These are phyloP conservation scores for Fukomys damarensis DNA, from an alignment of 2,113 vertebrate species.

Conservation along the genomic window DNA sequence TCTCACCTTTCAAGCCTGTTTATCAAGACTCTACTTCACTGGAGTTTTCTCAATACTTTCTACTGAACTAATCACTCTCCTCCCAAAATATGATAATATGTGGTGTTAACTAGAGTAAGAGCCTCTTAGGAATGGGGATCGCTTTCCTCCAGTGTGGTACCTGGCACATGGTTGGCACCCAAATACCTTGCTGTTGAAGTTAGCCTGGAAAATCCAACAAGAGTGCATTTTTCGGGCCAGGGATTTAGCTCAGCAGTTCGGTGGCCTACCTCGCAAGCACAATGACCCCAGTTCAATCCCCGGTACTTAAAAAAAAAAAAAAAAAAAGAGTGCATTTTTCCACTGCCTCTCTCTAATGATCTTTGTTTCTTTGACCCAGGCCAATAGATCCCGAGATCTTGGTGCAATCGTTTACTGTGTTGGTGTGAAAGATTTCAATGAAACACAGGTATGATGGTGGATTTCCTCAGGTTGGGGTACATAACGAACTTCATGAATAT, in stretches of 20 bases:
- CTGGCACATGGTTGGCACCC: neutral
- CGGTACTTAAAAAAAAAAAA: no score
- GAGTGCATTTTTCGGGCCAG: no score
- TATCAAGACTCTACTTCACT: neutral
- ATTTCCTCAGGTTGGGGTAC: neutral
- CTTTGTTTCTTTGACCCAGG: conserved; percentile 85
- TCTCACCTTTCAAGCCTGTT: neutral
- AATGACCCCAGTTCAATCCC: no score
- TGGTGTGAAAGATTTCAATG: conserved; percentile 99
- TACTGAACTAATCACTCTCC: neutral
- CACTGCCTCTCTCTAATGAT: neutral
- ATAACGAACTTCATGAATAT: neutral
- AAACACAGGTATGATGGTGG: conserved; percentile 92
- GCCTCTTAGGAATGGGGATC: neutral
- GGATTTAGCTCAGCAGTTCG: no score
- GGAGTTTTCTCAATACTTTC: neutral
- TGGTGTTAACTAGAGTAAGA: neutral
- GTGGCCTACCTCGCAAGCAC: no score
- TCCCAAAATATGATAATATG: neutral
- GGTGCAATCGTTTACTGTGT: conserved; percentile 98
- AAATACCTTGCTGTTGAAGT: neutral
- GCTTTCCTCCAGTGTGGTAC: neutral
- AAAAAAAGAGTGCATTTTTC: neutral
- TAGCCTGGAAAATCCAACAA: neutral
- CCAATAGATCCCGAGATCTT: conserved; percentile 95